Evolutionary conservation across 2,888 invertebrate genomes (phyloP).

Genomic region (Ochlodes sylvanus): DNA sequence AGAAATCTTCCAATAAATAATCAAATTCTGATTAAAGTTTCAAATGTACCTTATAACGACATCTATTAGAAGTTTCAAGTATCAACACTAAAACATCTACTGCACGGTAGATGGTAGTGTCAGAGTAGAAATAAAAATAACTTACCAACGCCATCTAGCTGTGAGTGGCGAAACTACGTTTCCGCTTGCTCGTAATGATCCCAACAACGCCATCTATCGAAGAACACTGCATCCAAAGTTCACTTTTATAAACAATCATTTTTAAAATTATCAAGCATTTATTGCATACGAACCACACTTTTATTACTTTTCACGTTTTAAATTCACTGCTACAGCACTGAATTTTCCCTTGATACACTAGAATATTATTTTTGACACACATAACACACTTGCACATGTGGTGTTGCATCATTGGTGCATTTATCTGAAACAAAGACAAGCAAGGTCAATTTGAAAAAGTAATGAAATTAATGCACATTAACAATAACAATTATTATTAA

Average conservation of each 20-base stretch:
- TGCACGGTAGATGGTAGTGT: slow-evolving; percentile 58
- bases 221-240: slow-evolving; percentile 81
- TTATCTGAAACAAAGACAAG: slow-evolving; percentile 69
- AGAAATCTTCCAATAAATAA: too few species aligned
- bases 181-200: slow-evolving; percentile 64
- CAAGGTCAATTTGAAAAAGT: slow-evolving; percentile 31
- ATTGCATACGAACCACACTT: slow-evolving; percentile 39
- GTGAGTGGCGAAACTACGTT: slow-evolving; percentile 59
- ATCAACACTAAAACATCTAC: slow-evolving; percentile 50
- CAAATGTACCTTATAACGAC: slow-evolving; percentile 49
- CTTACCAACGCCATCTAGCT: slow-evolving; percentile 75
- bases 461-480: too few species aligned
- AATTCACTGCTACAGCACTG: slow-evolving; percentile 56
- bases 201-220: slow-evolving; percentile 73
- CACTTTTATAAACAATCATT: slow-evolving; percentile 61
- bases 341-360: slow-evolving; percentile 59
- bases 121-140: slow-evolving; percentile 24
- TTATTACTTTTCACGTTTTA: slow-evolving; percentile 56
- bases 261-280: slow-evolving; percentile 38
- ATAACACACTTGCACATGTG: slow-evolving; percentile 70
- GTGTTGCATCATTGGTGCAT: slow-evolving; percentile 64
- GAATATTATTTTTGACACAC: slow-evolving; percentile 59
- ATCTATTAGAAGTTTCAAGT: slow-evolving; percentile 50
- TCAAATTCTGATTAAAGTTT: too few species aligned
- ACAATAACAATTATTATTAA: too few species aligned